phyloP scores from a whole-genome alignment of 2,888 invertebrate species.

The Polymixis flavicincta region DNA sequence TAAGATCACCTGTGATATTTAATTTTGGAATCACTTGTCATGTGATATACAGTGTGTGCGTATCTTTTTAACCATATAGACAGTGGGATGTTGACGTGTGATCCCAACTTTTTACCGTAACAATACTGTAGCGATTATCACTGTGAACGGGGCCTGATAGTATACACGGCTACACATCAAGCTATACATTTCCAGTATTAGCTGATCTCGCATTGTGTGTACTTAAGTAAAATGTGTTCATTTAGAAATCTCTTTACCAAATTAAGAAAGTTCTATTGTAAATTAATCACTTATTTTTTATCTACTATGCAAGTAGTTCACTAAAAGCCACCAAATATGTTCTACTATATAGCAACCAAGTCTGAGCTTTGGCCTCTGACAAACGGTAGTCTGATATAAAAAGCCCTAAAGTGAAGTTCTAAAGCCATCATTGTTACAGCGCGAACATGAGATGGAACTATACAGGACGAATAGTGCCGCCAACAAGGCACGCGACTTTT shows the following conservation, averaged over 20 bases:
- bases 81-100: background rate
- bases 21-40: background rate
- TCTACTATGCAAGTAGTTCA: slow-evolving; percentile 2
- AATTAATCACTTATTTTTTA: slow-evolving; percentile 1
- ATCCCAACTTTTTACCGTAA: slow-evolving; percentile 7
- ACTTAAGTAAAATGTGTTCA: background rate
- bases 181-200: too few species aligned
- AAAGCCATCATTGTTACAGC: background rate
- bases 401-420: background rate
- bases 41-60: too few species aligned
- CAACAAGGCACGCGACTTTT: background rate
- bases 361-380: background rate
- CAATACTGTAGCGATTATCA: background rate
- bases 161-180: too few species aligned
- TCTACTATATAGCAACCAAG: background rate
- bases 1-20: background rate
- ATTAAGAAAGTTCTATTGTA: background rate
- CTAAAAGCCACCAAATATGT: slow-evolving; percentile 8
- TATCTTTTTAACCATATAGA: background rate
- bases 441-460: background rate
- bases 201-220: too few species aligned
- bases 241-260: background rate
- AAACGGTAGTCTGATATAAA: background rate
- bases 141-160: background rate
- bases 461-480: background rate